Percentiles rank a stretch among this genome's conserved stretches.
Evolutionary conservation across 2,113 vertebrate genomes (phyloP).

Genomic region (Indri indri): DNA sequence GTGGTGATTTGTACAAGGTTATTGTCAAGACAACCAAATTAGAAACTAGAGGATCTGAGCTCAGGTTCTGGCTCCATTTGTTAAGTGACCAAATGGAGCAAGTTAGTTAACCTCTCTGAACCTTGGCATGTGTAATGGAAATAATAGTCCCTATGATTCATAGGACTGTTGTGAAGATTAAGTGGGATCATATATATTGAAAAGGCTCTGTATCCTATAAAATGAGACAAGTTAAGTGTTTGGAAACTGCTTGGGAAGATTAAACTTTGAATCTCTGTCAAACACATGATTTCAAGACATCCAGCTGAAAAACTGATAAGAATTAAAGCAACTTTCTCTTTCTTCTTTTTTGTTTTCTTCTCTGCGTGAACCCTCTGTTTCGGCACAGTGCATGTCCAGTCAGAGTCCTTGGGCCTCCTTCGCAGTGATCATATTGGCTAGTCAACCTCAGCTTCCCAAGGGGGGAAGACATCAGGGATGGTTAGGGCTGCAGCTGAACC

Average conservation of each 20-base stretch:
- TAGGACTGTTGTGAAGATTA: not conserved
- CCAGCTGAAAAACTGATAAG: slow-evolving; percentile 27
- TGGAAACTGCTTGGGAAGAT: slow-evolving; percentile 21
- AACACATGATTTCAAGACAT: slow-evolving; percentile 13
- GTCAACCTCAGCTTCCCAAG: not conserved
- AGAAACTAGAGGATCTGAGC: not conserved
- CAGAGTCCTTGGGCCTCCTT: slow-evolving; percentile 18
- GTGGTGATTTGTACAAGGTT: not conserved
- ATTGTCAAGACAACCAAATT: not conserved
- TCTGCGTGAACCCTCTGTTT: not conserved
- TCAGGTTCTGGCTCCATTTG: slow-evolving; percentile 2
- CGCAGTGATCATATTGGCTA: slow-evolving; percentile 12
- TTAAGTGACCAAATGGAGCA: slow-evolving; percentile 11
- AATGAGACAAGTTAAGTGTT: not conserved
- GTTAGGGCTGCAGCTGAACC: not conserved
- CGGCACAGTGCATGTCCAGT: not conserved
- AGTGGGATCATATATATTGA: not conserved
- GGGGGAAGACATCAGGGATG: not conserved
- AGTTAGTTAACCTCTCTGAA: slow-evolving; percentile 40
- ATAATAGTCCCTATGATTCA: slow-evolving; percentile 7
- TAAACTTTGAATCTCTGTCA: slow-evolving; percentile 34
- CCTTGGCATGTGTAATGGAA: slow-evolving; percentile 22
- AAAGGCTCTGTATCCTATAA: slow-evolving; percentile 28
- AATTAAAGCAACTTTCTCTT: slow-evolving; percentile 17
- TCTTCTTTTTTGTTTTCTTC: not conserved